Conservation (phyloP, 2,797 vertebrate species). For the Brachyrhaphis roseni region DNA sequence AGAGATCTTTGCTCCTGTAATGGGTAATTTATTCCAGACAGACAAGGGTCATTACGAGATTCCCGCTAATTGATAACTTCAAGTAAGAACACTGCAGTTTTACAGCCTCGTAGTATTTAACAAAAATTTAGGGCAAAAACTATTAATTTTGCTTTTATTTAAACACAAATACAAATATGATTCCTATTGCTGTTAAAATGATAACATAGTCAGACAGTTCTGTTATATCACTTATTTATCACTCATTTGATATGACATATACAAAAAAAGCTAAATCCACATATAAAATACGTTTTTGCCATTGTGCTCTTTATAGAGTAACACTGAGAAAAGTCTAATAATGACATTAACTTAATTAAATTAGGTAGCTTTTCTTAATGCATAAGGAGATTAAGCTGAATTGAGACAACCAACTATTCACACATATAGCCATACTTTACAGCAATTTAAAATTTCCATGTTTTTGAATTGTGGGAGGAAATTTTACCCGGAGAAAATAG, state of each 20-base stretch:
- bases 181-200: neutral
- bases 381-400: neutral
- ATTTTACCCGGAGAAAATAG: neutral
- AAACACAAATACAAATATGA: neutral
- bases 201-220: neutral
- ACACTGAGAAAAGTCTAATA: neutral
- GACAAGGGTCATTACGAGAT: neutral
- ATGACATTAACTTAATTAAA: neutral
- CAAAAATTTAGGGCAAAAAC: neutral
- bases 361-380: neutral
- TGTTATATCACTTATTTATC: neutral
- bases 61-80: neutral
- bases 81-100: neutral
- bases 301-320: neutral
- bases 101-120: neutral
- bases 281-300: neutral
- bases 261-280: neutral
- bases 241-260: neutral
- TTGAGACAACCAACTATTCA: neutral
- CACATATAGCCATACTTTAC: neutral
- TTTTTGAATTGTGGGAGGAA: neutral
- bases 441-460: neutral
- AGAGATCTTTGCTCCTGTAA: neutral
- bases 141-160: neutral
- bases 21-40: neutral